These are phyloP conservation scores for Chaetodon trifascialis DNA, from an alignment of 2,113 vertebrate genomes.

Conservation along the genomic window DNA sequence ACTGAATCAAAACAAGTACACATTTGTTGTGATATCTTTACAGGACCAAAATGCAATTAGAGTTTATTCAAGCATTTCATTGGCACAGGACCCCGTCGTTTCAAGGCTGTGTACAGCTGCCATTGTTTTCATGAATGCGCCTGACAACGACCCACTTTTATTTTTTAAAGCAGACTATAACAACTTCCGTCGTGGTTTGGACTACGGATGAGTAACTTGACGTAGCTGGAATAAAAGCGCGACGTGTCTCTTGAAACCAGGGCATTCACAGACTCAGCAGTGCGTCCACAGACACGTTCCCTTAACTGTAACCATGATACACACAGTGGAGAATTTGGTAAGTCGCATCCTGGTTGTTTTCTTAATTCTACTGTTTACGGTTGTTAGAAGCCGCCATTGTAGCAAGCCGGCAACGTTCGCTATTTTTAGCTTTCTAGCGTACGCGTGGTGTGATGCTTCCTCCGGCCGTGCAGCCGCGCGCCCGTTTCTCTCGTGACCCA, in stretches of 20 bases:
- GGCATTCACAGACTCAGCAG: not conserved
- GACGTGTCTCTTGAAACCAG: rapidly evolving
- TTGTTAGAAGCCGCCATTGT: not conserved
- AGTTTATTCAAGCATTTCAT: too few relatives aligned
- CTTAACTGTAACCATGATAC: slow-evolving; percentile 3
- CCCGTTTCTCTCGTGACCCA: not conserved
- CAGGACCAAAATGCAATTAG: not conserved
- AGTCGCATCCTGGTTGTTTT: not conserved
- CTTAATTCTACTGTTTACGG: rapidly evolving
- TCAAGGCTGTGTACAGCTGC: not conserved
- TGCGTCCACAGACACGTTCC: rapidly evolving
- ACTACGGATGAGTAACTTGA: not conserved
- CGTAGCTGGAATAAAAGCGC: not conserved
- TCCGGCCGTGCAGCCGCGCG: not conserved
- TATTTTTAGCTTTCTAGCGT: not conserved
- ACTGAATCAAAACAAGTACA: not conserved
- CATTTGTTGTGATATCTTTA: not conserved
- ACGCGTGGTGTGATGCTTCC: not conserved
- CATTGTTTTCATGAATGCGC: not conserved
- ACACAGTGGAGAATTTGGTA: not conserved
- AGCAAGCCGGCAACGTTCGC: not conserved
- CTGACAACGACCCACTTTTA: not conserved
- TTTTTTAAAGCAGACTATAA: not conserved
- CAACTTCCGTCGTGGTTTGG: not conserved
- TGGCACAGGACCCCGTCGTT: too few relatives aligned